Percentiles rank a stretch among this genome's conserved stretches.
Conservation (phyloP, 2,113 vertebrate species). For the Gnathonemus echidnorhynchus region DNA sequence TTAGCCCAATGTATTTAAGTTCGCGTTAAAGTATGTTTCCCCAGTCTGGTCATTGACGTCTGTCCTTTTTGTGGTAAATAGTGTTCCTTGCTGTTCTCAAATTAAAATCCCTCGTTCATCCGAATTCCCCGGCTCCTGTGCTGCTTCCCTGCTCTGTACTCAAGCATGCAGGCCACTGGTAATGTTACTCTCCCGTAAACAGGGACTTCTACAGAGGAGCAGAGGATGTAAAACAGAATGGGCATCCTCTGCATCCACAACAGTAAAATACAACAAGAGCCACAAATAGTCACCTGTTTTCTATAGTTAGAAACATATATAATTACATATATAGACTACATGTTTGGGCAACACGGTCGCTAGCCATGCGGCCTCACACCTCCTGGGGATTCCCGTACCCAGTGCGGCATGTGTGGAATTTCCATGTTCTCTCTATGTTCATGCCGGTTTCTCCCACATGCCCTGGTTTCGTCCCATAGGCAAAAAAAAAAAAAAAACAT, state of each 20-base stretch:
- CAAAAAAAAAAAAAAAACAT: background rate
- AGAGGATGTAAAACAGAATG: background rate
- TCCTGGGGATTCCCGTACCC: background rate
- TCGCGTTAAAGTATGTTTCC: too few species aligned
- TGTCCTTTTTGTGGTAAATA: too few species aligned
- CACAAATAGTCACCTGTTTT: background rate
- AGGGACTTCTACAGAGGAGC: background rate
- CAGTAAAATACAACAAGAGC: background rate
- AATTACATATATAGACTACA: background rate
- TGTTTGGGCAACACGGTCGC: background rate
- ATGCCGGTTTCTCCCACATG: background rate
- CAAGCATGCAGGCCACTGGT: background rate
- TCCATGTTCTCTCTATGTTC: background rate
- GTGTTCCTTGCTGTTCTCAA: too few species aligned
- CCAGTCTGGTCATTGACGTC: too few species aligned
- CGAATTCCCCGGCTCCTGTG: too few species aligned
- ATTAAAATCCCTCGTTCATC: too few species aligned
- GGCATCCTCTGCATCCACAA: background rate
- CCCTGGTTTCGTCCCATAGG: background rate
- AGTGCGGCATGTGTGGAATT: background rate
- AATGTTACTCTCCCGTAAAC: background rate
- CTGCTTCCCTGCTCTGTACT: too few species aligned
- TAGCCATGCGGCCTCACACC: background rate
- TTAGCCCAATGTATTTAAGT: too few species aligned
- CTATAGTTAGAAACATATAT: background rate